Percentiles rank a stretch among this genome's conserved stretches.
phyloP scores from a whole-genome alignment of 2,797 vertebrate species.

The Chaetophractus vellerosus region DNA sequence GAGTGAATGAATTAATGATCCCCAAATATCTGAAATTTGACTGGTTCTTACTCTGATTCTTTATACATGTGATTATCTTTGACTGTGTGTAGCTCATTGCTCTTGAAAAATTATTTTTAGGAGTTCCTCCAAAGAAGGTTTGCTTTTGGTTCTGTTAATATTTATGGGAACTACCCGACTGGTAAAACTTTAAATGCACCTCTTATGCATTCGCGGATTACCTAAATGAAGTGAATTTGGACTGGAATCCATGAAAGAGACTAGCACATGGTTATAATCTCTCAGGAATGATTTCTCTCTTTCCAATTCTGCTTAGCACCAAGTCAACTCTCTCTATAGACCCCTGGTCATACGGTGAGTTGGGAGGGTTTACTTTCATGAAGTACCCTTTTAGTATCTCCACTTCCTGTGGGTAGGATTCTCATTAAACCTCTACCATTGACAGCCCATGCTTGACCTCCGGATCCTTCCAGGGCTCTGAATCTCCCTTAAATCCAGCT shows the following conservation, averaged over 20 bases:
- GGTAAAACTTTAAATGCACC: not conserved
- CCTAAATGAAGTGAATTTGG: not conserved
- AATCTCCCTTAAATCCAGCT: not conserved
- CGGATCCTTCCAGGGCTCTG: not conserved
- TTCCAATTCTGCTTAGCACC: not conserved
- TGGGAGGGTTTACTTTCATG: not conserved
- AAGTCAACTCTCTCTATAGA: not conserved
- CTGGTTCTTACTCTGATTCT: not conserved
- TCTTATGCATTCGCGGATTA: not conserved
- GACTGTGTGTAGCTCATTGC: not conserved
- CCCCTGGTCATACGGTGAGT: not conserved
- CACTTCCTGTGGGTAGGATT: not conserved
- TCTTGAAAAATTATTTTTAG: slow-evolving; percentile 27
- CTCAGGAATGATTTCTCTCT: not conserved
- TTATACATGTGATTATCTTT: slow-evolving; percentile 13
- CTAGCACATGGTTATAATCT: not conserved
- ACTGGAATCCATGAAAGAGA: not conserved
- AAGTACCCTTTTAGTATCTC: not conserved
- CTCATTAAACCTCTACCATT: not conserved
- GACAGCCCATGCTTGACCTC: not conserved
- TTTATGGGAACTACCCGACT: not conserved
- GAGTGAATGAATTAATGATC: not conserved
- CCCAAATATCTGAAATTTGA: not conserved
- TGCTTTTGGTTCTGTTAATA: slow-evolving; percentile 36
- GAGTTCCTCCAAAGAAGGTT: not conserved